These are phyloP conservation scores for Morinoia aosen DNA, from an alignment of 2,888 invertebrate genomes.

Conservation along the genomic window DNA sequence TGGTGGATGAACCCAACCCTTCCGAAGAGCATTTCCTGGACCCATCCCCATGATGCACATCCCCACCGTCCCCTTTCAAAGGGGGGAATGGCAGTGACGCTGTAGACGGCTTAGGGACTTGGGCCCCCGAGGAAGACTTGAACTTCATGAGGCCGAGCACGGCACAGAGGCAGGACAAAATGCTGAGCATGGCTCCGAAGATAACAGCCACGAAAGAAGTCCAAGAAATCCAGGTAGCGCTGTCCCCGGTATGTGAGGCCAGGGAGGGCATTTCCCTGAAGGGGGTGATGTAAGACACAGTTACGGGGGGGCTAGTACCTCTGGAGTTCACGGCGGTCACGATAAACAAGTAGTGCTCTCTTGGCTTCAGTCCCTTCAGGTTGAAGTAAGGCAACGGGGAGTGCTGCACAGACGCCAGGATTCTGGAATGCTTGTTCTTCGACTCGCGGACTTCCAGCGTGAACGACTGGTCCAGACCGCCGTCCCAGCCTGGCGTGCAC, in stretches of 20 bases:
- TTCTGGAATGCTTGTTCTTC: constrained; percentile 54
- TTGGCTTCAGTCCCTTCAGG: constrained; percentile 48
- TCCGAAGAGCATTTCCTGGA: constrained; percentile 6
- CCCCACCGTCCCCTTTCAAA: neutral
- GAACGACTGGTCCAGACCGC: constrained; percentile 53
- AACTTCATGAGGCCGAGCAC: constrained; percentile 50
- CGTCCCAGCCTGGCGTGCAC: constrained; percentile 56
- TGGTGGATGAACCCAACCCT: neutral
- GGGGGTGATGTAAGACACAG: constrained; percentile 55
- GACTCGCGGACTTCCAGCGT: constrained; percentile 56
- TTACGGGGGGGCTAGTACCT: constrained; percentile 55
- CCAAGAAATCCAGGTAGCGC: constrained; percentile 44
- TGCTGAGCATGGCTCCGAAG: constrained; percentile 44
- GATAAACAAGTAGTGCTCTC: constrained; percentile 54
- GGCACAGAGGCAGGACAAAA: constrained; percentile 41
- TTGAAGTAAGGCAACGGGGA: constrained; percentile 52
- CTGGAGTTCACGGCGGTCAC: constrained; percentile 55
- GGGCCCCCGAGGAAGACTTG: neutral
- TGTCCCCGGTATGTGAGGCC: constrained; percentile 40
- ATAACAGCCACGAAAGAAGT: constrained; percentile 50
- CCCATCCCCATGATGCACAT: neutral
- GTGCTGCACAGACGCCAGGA: constrained; percentile 54
- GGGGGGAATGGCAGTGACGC: neutral
- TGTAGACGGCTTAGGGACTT: neutral
- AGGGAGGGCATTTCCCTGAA: constrained; percentile 27